Evolutionary conservation across 2,888 invertebrate genomes (phyloP).

Genomic region (Sesamia inferens): DNA sequence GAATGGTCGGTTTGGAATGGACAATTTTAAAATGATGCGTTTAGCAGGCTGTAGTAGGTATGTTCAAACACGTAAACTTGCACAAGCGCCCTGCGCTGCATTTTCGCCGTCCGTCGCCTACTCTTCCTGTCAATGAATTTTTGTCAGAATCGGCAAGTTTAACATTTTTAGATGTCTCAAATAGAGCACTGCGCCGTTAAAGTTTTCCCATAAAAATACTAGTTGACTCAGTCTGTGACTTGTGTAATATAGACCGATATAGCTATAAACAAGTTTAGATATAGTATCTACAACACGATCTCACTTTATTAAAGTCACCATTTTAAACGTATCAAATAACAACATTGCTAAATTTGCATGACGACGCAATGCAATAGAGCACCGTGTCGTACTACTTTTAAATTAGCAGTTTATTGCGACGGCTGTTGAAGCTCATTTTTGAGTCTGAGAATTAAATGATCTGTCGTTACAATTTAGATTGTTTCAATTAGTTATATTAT

Average conservation of each 20-base stretch:
- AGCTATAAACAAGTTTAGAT: slow-evolving; percentile 13
- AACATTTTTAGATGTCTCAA: no score
- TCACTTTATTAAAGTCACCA: slow-evolving; percentile 74
- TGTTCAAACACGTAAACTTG: no score
- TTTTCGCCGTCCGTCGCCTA: no score
- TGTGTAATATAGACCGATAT: background rate
- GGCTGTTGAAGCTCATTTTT: slow-evolving; percentile 20
- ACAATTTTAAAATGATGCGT: no score
- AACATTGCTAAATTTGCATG: slow-evolving; percentile 80
- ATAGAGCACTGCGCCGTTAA: no score
- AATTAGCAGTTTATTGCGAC: slow-evolving; percentile 68
- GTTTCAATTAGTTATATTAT: slow-evolving; percentile 26
- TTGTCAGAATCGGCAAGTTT: no score
- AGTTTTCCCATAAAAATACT: no score
- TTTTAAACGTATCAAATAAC: slow-evolving; percentile 82
- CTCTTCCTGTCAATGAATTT: no score
- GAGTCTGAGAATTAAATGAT: slow-evolving; percentile 32
- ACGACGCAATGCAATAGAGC: slow-evolving; percentile 73
- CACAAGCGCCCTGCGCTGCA: no score
- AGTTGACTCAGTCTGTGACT: slow-evolving; percentile 1
- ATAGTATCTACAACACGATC: slow-evolving; percentile 45
- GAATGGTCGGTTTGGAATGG: no score
- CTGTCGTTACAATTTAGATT: slow-evolving; percentile 33
- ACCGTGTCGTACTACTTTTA: slow-evolving; percentile 66
- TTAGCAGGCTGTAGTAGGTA: no score